Evolutionary conservation across 2,113 vertebrate species (phyloP), one percentile per base, ranked within the genome.

Genomic region (Xerus inauris): DNA sequence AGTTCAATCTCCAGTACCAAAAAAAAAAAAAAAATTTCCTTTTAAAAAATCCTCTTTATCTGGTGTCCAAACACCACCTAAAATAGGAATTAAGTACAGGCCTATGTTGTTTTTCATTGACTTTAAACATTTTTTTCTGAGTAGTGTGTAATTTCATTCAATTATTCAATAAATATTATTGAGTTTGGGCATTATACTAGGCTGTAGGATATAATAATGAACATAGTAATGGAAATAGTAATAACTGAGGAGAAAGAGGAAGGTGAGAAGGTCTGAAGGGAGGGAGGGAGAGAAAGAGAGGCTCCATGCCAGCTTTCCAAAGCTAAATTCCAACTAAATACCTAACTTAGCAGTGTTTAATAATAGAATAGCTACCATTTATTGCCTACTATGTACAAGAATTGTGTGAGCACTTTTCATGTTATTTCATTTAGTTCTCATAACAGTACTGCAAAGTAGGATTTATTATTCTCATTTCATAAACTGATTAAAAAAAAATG

Each of bases 31-130:
- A n/a, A n/a, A n/a, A n/a, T n/a, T n/a, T n/a, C n/a, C n/a, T 82
- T 49, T 86, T 49, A 17, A 59, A 69, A 75, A 91, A 81, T 57
- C 3, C 28, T 72, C 47, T 89, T 91, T 38, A 94, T 89, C 45
- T 85, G 89, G 49, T 77, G 62, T 28, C 32, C 42, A 88, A 84
- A 81, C 20, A 82, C 30, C 32, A 87, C 30, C 59, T 95, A 72
- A 90, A 76, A 49, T 95, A 76, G 94, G 71, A 89, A 90, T 94
- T 92, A 89, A 67, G 72, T 80, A 5, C 45, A 95, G 77, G 30
- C 11, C 47, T 87, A 16, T 47, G 24, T 49, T 93, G 8, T 77
- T 42, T 30, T 76, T 26, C 84, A 24, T 89, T 71, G 64, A 71
- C 35, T 96, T 96, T 73, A 59, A 54, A 76, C n/a, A 71, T 88